phyloP scores from a whole-genome alignment of 2,797 vertebrate genomes.

The Phyllotis vaccarum region DNA sequence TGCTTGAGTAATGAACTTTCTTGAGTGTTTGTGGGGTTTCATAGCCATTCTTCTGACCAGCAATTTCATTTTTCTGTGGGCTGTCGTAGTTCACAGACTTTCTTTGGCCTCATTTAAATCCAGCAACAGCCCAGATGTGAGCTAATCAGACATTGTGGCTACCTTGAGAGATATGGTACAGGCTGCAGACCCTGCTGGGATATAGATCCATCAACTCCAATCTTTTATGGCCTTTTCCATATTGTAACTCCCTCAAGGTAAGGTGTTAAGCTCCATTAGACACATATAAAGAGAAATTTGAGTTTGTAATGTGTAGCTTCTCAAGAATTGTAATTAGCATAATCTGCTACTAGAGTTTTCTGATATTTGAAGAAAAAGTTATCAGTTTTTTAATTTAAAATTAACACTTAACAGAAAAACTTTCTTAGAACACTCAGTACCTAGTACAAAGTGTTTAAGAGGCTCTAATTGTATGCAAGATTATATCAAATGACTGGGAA shows the following conservation, averaged over 20 bases:
- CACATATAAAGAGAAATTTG: slow-evolving; percentile 65
- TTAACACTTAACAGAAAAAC: slow-evolving; percentile 64
- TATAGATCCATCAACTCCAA: slow-evolving; percentile 38
- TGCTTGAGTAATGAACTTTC: background rate
- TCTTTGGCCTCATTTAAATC: slow-evolving; percentile 18
- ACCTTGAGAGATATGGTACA: background rate
- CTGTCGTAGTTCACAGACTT: background rate
- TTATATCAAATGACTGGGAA: slow-evolving; percentile 58
- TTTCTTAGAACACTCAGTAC: slow-evolving; percentile 53
- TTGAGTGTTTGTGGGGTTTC: background rate
- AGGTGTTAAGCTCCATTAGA: slow-evolving; percentile 69
- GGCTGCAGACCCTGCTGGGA: slow-evolving; percentile 60
- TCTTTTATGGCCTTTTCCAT: slow-evolving; percentile 70
- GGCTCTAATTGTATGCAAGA: slow-evolving; percentile 57
- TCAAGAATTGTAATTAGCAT: slow-evolving; percentile 74
- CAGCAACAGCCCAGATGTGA: slow-evolving; percentile 49
- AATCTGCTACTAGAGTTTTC: slow-evolving; percentile 72
- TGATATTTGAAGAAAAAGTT: slow-evolving; percentile 65
- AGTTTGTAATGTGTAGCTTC: slow-evolving; percentile 65
- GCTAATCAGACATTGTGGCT: background rate
- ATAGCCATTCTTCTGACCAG: background rate
- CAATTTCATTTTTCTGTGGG: slow-evolving; percentile 1
- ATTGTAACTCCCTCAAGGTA: slow-evolving; percentile 69
- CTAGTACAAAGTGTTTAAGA: slow-evolving; percentile 59
- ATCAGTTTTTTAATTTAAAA: slow-evolving; percentile 54